A percentile compares a stretch with the other conserved stretches of the same genome.
Conservation (phyloP, 2,113 vertebrate species). For the Actenoides lindsayi region DNA sequence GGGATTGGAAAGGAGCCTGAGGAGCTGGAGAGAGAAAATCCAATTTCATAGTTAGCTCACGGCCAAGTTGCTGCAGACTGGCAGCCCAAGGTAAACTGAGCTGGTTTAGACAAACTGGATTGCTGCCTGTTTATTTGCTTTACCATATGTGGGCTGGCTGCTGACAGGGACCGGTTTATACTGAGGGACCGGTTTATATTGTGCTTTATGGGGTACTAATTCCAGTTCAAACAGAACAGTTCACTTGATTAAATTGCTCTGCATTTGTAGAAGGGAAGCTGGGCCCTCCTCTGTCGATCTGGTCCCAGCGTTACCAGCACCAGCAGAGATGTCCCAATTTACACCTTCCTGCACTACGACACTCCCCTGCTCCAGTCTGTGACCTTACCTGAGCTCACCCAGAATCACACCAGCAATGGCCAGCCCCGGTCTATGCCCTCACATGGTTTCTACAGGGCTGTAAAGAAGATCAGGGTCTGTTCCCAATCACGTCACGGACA, state of each 20-base stretch:
- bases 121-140: neutral
- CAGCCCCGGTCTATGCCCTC: rapidly evolving
- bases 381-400: rapidly evolving
- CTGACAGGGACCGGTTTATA: rapidly evolving
- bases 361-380: neutral
- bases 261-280: neutral
- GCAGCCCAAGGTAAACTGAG: neutral
- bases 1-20: neutral
- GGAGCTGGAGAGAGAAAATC: neutral
- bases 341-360: rapidly evolving
- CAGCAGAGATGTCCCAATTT: neutral
- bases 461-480: too few relatives aligned
- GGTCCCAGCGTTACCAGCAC: rapidly evolving
- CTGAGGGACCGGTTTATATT: rapidly evolving
- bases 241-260: neutral
- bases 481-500: neutral
- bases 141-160: neutral
- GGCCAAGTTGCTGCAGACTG: rapidly evolving
- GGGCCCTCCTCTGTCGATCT: neutral
- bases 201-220: neutral
- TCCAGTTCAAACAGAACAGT: neutral
- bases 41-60: neutral
- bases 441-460: neutral
- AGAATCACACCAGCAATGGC: neutral
- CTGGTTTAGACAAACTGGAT: neutral